phyloP scores from a whole-genome alignment of 2,888 invertebrate species.

The Saturnia japonica region DNA sequence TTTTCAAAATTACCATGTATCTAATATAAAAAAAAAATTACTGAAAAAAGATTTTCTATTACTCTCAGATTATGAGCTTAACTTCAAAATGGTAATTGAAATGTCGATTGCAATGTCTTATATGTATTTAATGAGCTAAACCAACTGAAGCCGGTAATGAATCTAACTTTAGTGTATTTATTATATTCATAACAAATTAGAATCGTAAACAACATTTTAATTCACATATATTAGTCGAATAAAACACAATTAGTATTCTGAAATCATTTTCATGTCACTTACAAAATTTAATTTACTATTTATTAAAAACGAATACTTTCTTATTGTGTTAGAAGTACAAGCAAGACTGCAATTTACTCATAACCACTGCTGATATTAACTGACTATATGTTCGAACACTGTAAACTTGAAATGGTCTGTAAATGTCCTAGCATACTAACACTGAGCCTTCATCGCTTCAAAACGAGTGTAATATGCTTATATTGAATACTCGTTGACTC shows the following conservation, averaged over 20 bases:
- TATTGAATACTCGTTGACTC: no score
- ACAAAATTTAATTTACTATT: neutral
- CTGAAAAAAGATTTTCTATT: no score
- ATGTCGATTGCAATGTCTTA: no score
- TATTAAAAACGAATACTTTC: neutral
- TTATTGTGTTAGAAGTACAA: neutral
- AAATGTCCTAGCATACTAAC: no score
- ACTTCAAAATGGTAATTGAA: no score
- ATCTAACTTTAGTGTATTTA: constrained; percentile 1
- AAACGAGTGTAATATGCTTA: no score
- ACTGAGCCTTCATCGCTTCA: no score
- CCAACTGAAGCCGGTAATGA: neutral
- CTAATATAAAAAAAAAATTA: no score
- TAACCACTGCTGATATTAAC: neutral
- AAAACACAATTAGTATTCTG: constrained; percentile 11
- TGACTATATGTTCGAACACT: neutral
- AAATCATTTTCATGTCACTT: neutral
- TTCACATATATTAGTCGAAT: neutral
- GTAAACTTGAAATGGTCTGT: neutral
- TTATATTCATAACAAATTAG: neutral
- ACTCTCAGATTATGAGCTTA: no score
- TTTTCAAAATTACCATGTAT: no score
- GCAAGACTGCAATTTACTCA: neutral
- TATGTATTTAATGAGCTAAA: neutral
- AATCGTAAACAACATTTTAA: constrained; percentile 14